Base-by-base conservation (phyloP, 2,797 vertebrate genomes). In the Gymnopithys bicolor region DNA sequence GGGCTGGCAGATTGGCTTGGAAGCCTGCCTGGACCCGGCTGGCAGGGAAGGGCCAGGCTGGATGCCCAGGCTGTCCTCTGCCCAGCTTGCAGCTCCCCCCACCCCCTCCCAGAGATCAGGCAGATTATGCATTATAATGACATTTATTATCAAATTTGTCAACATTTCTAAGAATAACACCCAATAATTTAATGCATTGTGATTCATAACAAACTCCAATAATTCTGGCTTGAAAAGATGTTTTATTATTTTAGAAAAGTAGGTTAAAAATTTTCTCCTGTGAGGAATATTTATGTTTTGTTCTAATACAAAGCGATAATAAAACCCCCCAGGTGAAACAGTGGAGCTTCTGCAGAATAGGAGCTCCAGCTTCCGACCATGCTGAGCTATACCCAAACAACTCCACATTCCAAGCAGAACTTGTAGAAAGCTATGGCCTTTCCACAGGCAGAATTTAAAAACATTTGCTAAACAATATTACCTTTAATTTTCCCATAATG, bases 1-100 rank as follows among this genome's bases (percentile, higher is more conserved):
- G 87, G 89, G 93, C 85, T 96, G 91, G 85, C 82, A 93, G 81
- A 45, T 41, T 9, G 2, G 60, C 43, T 91, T 90, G 95, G 93
- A 84, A 69, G 37, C 35, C 28, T 80, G 94, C 91, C 91, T 46
- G 45, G 82, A 84, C 76, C 41, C 69, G 76, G 67, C 90, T 94
- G 92, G 82, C 84, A 89, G 59, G 14, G 28, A 35, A 59, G 69
- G 39, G 46, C 35, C 69, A 83, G 66, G 80, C 94, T 53, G 63
- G 45, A 51, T 80, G 95, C 93, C 89, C 94, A 58, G 84, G 15
- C 1, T 10, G 14, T 60, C 91, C 73, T 37, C 89, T 75, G 94
- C 87, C 91, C 82, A 18, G 43, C 33, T 56, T 9, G 24, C 76
- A 37, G 41, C 53, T 35, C 19, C 63, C 51, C 69, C 39, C 12